phyloP scores from a whole-genome alignment of 2,888 invertebrate species.

The Chirona hameri region DNA sequence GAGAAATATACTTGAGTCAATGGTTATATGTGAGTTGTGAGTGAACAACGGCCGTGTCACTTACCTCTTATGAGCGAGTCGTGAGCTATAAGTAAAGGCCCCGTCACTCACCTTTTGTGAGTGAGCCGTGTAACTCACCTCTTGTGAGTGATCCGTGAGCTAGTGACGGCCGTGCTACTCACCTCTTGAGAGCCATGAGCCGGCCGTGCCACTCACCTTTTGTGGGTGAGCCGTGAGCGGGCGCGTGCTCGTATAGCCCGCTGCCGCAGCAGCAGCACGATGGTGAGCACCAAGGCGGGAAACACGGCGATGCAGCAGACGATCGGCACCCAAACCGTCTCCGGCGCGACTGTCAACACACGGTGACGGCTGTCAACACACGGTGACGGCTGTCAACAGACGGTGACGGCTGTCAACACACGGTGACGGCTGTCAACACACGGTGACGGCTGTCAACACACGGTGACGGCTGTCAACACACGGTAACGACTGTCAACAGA shows the following conservation, averaged over 20 bases:
- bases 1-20: too few species aligned
- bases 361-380: too few species aligned
- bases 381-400: too few species aligned
- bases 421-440: too few species aligned
- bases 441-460: too few species aligned
- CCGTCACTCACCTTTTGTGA: not conserved
- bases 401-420: too few species aligned
- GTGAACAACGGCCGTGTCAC: too few species aligned
- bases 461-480: too few species aligned
- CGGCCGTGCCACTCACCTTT: not conserved
- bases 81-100: too few species aligned
- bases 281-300: not conserved
- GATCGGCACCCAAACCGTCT: constrained; percentile 6
- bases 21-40: not conserved
- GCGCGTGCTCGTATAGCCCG: not conserved
- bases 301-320: not conserved
- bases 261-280: not conserved
- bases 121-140: not conserved
- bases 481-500: too few species aligned
- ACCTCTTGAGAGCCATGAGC: not conserved
- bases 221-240: not conserved
- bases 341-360: not conserved
- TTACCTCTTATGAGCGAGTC: not conserved
- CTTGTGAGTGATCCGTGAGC: not conserved
- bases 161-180: not conserved